Evolutionary conservation across 1,140 invertebrate species (phyloP).

Genomic region (Saccostrea echinata): DNA sequence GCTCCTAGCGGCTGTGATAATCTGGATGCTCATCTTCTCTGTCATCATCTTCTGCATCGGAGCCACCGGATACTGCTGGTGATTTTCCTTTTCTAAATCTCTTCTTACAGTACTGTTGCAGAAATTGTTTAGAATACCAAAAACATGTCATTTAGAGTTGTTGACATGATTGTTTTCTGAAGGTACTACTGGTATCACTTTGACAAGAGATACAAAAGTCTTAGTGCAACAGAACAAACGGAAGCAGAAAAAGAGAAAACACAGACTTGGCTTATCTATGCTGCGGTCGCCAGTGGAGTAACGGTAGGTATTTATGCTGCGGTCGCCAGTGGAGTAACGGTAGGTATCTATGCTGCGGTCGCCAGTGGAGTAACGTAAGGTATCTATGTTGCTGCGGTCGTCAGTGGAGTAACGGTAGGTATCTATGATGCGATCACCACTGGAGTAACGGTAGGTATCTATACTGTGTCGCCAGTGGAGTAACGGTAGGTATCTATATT

Average conservation of each 20-base stretch:
- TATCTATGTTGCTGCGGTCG: no score
- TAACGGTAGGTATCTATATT: no score
- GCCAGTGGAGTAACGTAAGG: no score
- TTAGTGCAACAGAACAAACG: constrained; percentile 46
- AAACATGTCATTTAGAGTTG: no score
- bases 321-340: no score
- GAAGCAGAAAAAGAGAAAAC: constrained; percentile 51
- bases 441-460: no score
- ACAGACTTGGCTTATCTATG: constrained; percentile 63
- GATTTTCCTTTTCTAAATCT: constrained; percentile 37
- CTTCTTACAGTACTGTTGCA: no score
- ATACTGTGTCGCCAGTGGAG: no score
- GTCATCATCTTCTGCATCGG: constrained; percentile 61
- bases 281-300: constrained; percentile 51
- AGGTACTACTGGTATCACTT: constrained; percentile 64
- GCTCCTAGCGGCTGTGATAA: constrained; percentile 83
- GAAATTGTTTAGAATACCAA: no score
- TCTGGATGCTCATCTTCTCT: constrained; percentile 66
- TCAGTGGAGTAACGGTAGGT: no score
- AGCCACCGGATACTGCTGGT: constrained; percentile 69
- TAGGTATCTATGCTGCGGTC: no score
- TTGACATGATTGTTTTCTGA: not conserved
- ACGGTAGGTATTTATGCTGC: constrained; percentile 48
- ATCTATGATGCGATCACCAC: no score
- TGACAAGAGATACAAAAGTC: constrained; percentile 35